Conservation (phyloP, 2,888 invertebrate species). For the Tillus elongatus region DNA sequence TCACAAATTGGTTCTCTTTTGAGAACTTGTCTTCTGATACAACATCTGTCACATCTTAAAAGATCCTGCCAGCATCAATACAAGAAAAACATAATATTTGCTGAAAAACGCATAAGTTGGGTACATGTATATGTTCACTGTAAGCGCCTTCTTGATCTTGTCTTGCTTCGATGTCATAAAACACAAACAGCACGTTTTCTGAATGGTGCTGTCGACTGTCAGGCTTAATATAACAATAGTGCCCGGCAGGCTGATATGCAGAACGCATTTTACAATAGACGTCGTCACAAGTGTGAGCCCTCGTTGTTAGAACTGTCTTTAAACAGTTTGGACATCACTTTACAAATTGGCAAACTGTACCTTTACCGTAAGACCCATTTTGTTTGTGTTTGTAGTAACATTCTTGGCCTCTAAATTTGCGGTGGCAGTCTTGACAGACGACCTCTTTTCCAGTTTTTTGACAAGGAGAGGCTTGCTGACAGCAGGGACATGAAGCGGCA, state of each 20-base stretch:
- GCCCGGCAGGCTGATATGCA: not conserved
- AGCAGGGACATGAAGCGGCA: slow-evolving; percentile 11
- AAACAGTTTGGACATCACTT: not conserved
- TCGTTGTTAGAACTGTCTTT: not conserved
- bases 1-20: not conserved
- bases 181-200: not conserved
- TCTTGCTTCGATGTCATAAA: not conserved
- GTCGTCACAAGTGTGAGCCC: not conserved
- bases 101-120: slow-evolving; percentile 1
- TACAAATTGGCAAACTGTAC: not conserved
- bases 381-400: not conserved
- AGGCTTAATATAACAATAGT: not conserved
- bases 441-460: too few species aligned
- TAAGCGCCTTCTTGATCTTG: not conserved
- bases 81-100: not conserved
- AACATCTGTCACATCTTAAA: not conserved
- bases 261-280: not conserved
- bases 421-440: not conserved
- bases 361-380: not conserved
- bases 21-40: not conserved
- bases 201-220: not conserved
- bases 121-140: not conserved
- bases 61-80: not conserved
- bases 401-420: not conserved
- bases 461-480: slow-evolving; percentile 7